Evolutionary conservation across 1,140 invertebrate genomes (phyloP).

Genomic region (Probaryconus sp.): DNA sequence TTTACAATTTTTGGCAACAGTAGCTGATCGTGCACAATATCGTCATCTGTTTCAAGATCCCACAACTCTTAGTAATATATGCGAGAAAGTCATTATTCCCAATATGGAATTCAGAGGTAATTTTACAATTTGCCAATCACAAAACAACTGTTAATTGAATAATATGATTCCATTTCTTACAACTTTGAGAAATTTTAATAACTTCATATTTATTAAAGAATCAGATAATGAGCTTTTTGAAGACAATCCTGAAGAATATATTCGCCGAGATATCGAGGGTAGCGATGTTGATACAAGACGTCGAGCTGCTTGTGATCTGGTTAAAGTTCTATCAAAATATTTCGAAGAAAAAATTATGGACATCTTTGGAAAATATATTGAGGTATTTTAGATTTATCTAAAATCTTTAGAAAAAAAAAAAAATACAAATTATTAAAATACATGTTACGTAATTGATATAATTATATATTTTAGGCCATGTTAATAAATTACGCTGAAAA

Average conservation of each 20-base stretch:
- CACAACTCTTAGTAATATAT: conserved; percentile 91
- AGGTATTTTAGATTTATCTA: conserved; percentile 68
- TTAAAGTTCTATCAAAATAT: conserved; percentile 90
- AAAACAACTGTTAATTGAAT: not conserved
- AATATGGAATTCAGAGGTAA: conserved; percentile 97
- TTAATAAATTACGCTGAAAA: conserved; percentile 87
- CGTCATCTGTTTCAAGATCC: conserved; percentile 93
- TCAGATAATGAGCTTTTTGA: conserved; percentile 98
- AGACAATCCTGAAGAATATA: conserved; percentile 99
- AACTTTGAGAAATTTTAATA: no score
- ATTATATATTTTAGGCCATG: conserved; percentile 82
- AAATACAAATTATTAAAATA: no score
- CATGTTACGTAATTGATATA: conserved; percentile 8
- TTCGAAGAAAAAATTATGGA: conserved; percentile 96
- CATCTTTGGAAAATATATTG: conserved; percentile 94
- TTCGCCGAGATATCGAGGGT: conserved; percentile 97
- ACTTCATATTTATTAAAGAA: conserved; percentile 78
- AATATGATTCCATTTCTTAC: no score
- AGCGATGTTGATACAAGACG: conserved; percentile 98
- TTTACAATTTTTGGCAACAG: conserved; percentile 94
- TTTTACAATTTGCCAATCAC: conserved; percentile 16
- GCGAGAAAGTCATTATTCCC: conserved; percentile 98
- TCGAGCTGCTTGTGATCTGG: conserved; percentile 96
- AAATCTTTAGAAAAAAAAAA: no score
- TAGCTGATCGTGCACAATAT: conserved; percentile 94